Percentiles rank a stretch among this genome's conserved stretches.
Evolutionary conservation across 53 echinoderm and acorn worm genomes (phyloP).

Genomic region (Antedon mediterranea): DNA sequence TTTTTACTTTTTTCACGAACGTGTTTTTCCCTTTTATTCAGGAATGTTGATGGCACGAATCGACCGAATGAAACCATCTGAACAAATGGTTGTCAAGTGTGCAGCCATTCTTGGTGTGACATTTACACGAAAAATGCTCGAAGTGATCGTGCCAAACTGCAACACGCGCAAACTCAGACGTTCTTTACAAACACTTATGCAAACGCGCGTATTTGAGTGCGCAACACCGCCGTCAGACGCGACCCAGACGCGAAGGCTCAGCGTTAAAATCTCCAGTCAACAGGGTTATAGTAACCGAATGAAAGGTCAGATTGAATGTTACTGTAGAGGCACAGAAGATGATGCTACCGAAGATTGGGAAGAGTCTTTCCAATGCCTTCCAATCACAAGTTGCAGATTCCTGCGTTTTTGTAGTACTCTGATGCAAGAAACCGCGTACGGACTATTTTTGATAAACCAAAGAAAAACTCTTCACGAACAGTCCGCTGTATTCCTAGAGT

Average conservation of each 20-base stretch:
- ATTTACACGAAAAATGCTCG: slow-evolving; percentile 57
- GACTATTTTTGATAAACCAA: slow-evolving; percentile 65
- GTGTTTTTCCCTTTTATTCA: no score
- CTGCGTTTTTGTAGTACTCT: slow-evolving; percentile 72
- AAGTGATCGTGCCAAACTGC: slow-evolving; percentile 53
- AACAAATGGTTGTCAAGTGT: slow-evolving; percentile 90
- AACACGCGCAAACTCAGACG: slow-evolving; percentile 33
- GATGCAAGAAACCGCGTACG: slow-evolving; percentile 84
- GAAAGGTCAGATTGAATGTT: slow-evolving; percentile 8
- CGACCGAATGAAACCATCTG: slow-evolving; percentile 75
- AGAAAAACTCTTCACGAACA: slow-evolving; percentile 67
- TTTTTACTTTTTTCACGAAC: background rate
- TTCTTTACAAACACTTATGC: slow-evolving; percentile 52
- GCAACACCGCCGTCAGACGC: slow-evolving; percentile 21
- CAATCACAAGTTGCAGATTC: slow-evolving; percentile 11
- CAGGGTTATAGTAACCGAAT: slow-evolving; percentile 2
- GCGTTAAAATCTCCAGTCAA: background rate
- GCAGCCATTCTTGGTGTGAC: slow-evolving; percentile 83
- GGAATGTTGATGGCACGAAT: slow-evolving; percentile 90
- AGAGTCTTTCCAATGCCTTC: background rate
- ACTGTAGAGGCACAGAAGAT: background rate
- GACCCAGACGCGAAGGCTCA: slow-evolving; percentile 10
- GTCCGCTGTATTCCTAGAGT: slow-evolving; percentile 71
- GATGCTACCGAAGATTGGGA: background rate
- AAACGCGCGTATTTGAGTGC: slow-evolving; percentile 82